Evolutionary conservation across 2,888 invertebrate species (phyloP).

Genomic region (Lordiphosa andalusiaca): DNA sequence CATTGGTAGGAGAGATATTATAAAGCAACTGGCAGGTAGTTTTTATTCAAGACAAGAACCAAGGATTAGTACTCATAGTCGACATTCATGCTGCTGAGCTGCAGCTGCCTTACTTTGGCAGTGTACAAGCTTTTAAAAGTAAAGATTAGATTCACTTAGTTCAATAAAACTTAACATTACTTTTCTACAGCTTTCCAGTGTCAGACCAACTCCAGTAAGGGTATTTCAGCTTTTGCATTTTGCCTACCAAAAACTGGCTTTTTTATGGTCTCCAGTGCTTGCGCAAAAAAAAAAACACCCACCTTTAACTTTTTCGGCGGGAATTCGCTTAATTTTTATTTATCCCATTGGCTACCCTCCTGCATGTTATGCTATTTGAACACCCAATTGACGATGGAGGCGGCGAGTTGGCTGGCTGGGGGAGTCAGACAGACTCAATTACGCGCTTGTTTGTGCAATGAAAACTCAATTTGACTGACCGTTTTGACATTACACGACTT

Average conservation of each 20-base stretch:
- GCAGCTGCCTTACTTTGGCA: too few relatives aligned
- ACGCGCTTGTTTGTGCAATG: constrained; percentile 61
- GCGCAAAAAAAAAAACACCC: too few relatives aligned
- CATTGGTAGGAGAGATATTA: too few relatives aligned
- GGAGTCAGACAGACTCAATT: constrained; percentile 56
- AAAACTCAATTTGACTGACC: constrained; percentile 49
- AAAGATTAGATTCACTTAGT: too few relatives aligned
- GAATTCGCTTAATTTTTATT: constrained; percentile 53
- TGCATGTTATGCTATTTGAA: constrained; percentile 54
- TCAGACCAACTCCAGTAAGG: too few relatives aligned
- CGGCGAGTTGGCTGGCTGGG: neutral
- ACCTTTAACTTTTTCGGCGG: constrained; percentile 39
- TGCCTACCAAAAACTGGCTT: neutral
- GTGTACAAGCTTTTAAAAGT: too few relatives aligned
- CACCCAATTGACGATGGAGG: neutral
- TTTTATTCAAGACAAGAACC: too few relatives aligned
- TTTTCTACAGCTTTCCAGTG: too few relatives aligned
- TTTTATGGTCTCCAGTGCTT: constrained; percentile 16
- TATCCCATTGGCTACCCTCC: constrained; percentile 27
- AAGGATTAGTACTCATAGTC: too few relatives aligned
- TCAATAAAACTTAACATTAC: too few relatives aligned
- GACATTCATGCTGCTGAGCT: too few relatives aligned
- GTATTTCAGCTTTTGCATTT: neutral
- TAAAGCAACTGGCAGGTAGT: too few relatives aligned
- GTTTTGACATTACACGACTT: constrained; percentile 4